phyloP scores from a whole-genome alignment of 2,888 invertebrate genomes.

The Morpho deidamia region DNA sequence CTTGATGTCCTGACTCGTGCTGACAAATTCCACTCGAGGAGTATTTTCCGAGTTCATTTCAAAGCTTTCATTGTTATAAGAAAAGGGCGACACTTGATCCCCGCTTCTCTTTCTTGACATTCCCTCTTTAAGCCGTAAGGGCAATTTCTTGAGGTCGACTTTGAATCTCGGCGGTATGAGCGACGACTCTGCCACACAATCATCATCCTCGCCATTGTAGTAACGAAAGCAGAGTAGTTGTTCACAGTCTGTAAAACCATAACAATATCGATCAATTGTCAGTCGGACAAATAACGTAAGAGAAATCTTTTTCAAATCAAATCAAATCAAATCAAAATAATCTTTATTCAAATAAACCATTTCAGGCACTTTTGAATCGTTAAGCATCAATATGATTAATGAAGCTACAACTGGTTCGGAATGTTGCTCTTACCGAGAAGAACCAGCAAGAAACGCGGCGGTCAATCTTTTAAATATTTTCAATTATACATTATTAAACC shows the following conservation, averaged over 20 bases:
- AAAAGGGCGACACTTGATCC: conserved; percentile 66
- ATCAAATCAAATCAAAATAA: too few species aligned
- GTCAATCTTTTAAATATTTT: too few species aligned
- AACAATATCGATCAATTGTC: background rate
- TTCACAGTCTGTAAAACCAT: conserved; percentile 79
- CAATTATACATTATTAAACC: too few species aligned
- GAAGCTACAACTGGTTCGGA: too few species aligned
- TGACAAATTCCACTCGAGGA: conserved; percentile 58
- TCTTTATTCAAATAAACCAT: too few species aligned
- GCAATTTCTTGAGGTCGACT: conserved; percentile 78
- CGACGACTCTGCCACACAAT: conserved; percentile 81
- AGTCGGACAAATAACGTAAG: background rate
- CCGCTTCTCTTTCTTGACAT: conserved; percentile 71
- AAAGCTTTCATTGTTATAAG: conserved; percentile 72
- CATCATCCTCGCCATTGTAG: conserved; percentile 81
- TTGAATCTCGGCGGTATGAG: conserved; percentile 64
- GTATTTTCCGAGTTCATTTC: conserved; percentile 70
- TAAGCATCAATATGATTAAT: too few species aligned
- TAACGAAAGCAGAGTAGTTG: conserved; percentile 84
- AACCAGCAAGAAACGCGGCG: too few species aligned
- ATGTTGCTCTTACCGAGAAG: too few species aligned
- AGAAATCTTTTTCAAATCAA: too few species aligned
- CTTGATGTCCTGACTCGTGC: conserved; percentile 64
- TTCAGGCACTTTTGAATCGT: too few species aligned
- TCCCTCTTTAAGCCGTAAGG: conserved; percentile 74